Base-by-base conservation (phyloP, 2,888 invertebrate species). In the Melitaea athalia region DNA sequence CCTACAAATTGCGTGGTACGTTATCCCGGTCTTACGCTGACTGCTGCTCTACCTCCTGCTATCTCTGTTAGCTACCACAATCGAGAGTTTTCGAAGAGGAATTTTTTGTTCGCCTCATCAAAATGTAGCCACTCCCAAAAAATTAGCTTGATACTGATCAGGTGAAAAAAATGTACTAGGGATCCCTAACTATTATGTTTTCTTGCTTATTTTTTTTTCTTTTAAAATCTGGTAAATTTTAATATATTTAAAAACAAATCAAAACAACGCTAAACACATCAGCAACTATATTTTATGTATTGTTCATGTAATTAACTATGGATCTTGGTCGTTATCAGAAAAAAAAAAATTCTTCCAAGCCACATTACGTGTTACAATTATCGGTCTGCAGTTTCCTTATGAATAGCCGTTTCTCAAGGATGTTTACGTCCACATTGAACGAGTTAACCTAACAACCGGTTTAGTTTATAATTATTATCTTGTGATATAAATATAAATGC, bases 401-500 rank as follows among this genome's bases (percentile, higher is more conserved):
- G 69, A 76, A 73, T 80, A 79, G 80, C 80, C 79, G 72, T 64
- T 76, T 55, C 73, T 84, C 87, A 86, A 87, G 87, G 86, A 81
- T 82, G 73, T 82, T 83, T 80, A 77, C 81, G 76, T 83, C 82
- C 81, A 77, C 75, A 72, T 68, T 42, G 10, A 69, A 70, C 65
- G 75, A 59, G 67, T 73, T 66, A 59, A 47, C 75, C 70, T 73
- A 76, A 78, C 71, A 82, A 85, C 83, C 78, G 75, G 85, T 84
- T 85, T 76, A 79, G 70, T 64, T 67, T 71, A 69, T 65, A 61
- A 42, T 64, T 67, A 2, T 64, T 50, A 12, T 49, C 52, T 33
- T 55, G 12, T 50, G 59, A 68, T 64, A 63, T 38, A 43, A 33
- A 14, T 50, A 55, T 53, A 24, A 31, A 59, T 8, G 11, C 15